Conservation (phyloP, 2,888 invertebrate genomes). For the Fragum sueziense region DNA sequence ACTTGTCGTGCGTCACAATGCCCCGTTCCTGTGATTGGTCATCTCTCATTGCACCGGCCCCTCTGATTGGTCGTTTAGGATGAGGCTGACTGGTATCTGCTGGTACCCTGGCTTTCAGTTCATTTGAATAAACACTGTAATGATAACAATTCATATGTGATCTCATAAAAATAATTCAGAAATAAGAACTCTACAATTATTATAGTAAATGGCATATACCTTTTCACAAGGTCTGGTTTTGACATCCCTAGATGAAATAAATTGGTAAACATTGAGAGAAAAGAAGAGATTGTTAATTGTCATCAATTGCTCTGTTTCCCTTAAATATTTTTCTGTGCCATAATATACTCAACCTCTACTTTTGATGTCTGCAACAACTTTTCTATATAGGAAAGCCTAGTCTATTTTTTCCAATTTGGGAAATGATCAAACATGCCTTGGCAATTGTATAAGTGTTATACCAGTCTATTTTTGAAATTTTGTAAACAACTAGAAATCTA, state of each 20-base stretch:
- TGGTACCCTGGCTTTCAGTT: conserved; percentile 60
- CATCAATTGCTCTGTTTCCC: background rate
- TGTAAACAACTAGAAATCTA: too few relatives aligned
- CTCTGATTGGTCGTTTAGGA: conserved; percentile 49
- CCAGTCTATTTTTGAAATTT: background rate
- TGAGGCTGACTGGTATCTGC: conserved; percentile 20
- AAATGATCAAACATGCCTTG: background rate
- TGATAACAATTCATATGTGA: too few relatives aligned
- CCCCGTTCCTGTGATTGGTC: conserved; percentile 47
- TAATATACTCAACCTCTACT: too few relatives aligned
- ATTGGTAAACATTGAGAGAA: too few relatives aligned
- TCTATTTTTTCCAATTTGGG: background rate
- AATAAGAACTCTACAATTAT: too few relatives aligned
- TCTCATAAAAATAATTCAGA: too few relatives aligned
- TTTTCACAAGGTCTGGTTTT: background rate
- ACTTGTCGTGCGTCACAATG: conserved; percentile 52
- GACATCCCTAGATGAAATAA: background rate
- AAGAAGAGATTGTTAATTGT: background rate
- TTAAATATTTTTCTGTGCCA: too few relatives aligned
- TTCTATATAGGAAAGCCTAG: background rate
- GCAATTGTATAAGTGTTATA: background rate
- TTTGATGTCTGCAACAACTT: too few relatives aligned
- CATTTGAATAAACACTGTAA: conserved; percentile 56
- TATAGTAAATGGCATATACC: background rate
- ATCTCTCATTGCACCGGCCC: conserved; percentile 56